phyloP scores from a whole-genome alignment of 2,888 invertebrate genomes.

The Chrysolina americana region DNA sequence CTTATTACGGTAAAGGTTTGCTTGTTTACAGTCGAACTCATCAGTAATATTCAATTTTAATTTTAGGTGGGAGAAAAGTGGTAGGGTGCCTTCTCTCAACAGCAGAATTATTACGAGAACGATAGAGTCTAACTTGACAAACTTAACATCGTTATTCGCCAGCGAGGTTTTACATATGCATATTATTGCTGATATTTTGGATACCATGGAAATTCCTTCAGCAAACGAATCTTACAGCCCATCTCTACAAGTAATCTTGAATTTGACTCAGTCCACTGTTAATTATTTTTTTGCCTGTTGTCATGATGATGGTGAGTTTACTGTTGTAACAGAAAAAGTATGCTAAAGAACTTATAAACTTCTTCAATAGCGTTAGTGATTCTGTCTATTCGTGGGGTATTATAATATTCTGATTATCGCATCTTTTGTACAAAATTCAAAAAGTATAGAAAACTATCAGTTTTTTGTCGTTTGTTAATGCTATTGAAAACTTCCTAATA shows the following conservation, averaged over 20 bases:
- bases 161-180: slow-evolving; percentile 69
- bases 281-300: slow-evolving; percentile 85
- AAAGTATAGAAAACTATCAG: no score
- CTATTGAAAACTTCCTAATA: no score
- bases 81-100: slow-evolving; percentile 66
- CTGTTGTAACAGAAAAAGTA: not conserved
- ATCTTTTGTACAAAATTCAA: no score
- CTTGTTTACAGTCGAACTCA: not conserved
- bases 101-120: slow-evolving; percentile 70
- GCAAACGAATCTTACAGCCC: slow-evolving; percentile 69
- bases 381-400: no score
- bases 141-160: slow-evolving; percentile 68
- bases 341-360: no score
- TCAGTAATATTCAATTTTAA: slow-evolving; percentile 25
- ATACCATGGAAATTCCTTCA: slow-evolving; percentile 77
- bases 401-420: no score
- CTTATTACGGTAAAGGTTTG: slow-evolving; percentile 58
- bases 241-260: slow-evolving; percentile 78
- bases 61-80: slow-evolving; percentile 77
- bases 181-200: slow-evolving; percentile 76
- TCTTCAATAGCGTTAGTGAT: no score
- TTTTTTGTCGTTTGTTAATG: no score
- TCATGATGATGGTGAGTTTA: slow-evolving; percentile 74
- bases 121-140: slow-evolving; percentile 69
- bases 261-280: slow-evolving; percentile 79